Base-by-base conservation (phyloP, 2,113 vertebrate genomes). In the Poeciliopsis retropinna region DNA sequence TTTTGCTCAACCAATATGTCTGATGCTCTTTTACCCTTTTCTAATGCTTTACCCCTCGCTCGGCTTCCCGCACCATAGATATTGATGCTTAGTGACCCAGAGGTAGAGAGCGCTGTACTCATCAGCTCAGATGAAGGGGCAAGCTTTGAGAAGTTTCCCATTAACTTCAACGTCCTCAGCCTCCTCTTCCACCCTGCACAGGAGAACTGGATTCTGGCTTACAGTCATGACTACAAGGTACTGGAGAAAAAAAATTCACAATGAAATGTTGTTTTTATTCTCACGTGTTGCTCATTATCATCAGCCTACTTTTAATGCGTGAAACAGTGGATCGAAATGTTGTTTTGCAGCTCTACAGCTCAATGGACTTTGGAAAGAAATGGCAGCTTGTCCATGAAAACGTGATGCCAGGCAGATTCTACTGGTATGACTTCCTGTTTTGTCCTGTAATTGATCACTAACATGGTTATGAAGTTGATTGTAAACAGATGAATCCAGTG, bases 71-170 rank as follows among this genome's bases (percentile, higher is more conserved):
- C 89, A 75, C 80, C 85, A 82, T 87, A 99, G 97, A 98, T 99
- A 89, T 97, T 99, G 97, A 95, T 99, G 80, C 95, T 99, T 66
- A 96, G 96, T 78, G 97, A 99, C 88, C 97, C 97, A 65, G 97
- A 98, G 82, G 87, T 98, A 82, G 97, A 99, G 89, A 97, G 95
- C 84, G 96, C 96, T 77, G 94, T 99, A 75, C 84, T 98, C 79
- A 98, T 99, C 93, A 99, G 97, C 85, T 96, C 96, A 32, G 97
- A 99, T 66, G 97, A 98, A 94, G 97, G 97, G 5, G 96, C 97
- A 0, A 97, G 96, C 72, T 99, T 98, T 88, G 97, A 99, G 90
- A 99, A 98, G 88, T 95, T 96, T 79, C 92, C 96, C 60, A 95
- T 98, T 80, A 96, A 92, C 83, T 99, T 99, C 90, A 96, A 96